Conservation (phyloP, 1,140 invertebrate species). For the Lordiphosa mommai region DNA sequence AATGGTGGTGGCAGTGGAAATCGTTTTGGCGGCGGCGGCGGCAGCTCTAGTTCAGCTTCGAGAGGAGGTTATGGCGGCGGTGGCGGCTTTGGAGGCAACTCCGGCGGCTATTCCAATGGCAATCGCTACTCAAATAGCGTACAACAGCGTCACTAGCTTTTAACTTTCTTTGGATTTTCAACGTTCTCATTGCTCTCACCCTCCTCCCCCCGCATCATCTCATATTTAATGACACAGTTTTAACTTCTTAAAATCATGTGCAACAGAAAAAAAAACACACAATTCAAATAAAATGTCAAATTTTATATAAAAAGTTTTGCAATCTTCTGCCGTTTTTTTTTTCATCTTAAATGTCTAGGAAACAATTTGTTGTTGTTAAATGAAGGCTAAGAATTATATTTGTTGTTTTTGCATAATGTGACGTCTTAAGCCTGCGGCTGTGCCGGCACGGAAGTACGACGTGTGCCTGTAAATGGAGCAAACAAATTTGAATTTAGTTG, state of each 20-base stretch:
- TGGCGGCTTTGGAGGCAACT: background rate
- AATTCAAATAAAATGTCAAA: constrained; percentile 29
- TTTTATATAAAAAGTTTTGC: constrained; percentile 16
- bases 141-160: background rate
- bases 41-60: too few species aligned
- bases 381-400: background rate
- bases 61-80: too few species aligned
- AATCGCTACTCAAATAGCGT: background rate
- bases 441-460: constrained; percentile 18
- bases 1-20: too few species aligned
- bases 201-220: constrained; percentile 1
- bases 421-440: constrained; percentile 16
- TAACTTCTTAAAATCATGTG: constrained; percentile 4
- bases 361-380: background rate
- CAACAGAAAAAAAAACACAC: background rate
- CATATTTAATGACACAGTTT: constrained; percentile 24
- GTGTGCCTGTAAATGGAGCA: constrained; percentile 22
- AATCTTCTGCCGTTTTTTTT: background rate
- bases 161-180: background rate
- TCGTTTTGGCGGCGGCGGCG: too few species aligned
- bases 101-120: too few species aligned
- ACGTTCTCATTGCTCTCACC: background rate
- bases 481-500: background rate
- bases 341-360: constrained; percentile 1
- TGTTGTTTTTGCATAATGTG: background rate